Base-by-base conservation (phyloP, 2,113 vertebrate genomes). In the Etheostoma cragini region DNA sequence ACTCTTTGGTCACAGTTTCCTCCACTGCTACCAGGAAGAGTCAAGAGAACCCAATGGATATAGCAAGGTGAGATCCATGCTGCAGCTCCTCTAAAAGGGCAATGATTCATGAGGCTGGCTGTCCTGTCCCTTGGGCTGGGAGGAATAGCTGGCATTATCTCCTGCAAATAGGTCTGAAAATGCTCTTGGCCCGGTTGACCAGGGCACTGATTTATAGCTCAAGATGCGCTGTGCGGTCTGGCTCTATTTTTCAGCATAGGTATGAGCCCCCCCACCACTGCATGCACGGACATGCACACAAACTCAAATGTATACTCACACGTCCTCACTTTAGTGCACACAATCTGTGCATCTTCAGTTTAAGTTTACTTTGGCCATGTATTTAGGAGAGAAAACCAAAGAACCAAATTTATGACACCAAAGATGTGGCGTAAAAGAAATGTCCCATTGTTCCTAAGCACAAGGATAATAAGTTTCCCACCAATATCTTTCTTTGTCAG, bases 141-240 rank as follows among this genome's bases (percentile, higher is more conserved):
- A 90, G 87, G 85, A 94, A 94, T 91, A 86, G 92, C 92, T 91
- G 92, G 91, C 93, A 93, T 95, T 94, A 95, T 94, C 93, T 90
- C 86, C 85, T 87, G 91, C 94, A 95, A 95, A 95, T 95, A 91
- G 93, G 82, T 93, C 90, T 93, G 89, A 92, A 95, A 95, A 94
- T 76, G 91, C 93, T 92, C 83, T 92, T 83, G 91, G 94, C 89
- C 91, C 94, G 87, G 92, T 92, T 92, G 91, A 94, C 89, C 87
- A 91, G 84, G 85, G 87, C 83, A 72, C 88, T 94, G 94, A 95
- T 95, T 94, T 95, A 94, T 94, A 82, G 89, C 81, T 68, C 71
- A 76, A 87, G 90, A 93, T 89, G 80, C 57, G 3, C 88, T 81
- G 73, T 88, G 87, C 75, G 54, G 82, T 89, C 90, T 76, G 82